Conservation (phyloP, 2,888 invertebrate genomes). For the Epirrhoe tristata region DNA sequence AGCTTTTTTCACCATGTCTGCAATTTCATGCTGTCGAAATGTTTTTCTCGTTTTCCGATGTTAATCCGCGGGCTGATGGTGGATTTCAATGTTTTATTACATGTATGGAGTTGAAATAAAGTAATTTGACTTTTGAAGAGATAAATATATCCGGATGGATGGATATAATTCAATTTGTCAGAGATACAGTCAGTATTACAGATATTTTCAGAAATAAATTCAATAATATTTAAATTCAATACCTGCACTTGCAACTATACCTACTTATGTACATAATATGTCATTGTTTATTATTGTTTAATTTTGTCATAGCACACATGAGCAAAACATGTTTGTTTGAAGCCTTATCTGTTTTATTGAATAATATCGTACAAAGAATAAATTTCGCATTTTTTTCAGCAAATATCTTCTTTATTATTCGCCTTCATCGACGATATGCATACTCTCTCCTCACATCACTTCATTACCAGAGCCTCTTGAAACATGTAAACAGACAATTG, state of each 20-base stretch:
- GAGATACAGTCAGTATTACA: neutral
- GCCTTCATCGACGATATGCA: neutral
- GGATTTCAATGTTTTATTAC: constrained; percentile 32
- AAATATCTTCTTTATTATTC: neutral
- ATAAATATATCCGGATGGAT: constrained; percentile 14
- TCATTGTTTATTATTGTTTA: too few species aligned
- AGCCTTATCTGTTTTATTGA: neutral
- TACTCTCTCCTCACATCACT: constrained; percentile 12
- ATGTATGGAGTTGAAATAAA: constrained; percentile 27
- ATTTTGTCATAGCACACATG: too few species aligned
- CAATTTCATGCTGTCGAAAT: constrained; percentile 37
- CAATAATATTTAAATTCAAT: neutral
- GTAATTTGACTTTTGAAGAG: constrained; percentile 23
- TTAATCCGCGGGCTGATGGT: constrained; percentile 32
- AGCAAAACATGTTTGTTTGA: neutral
- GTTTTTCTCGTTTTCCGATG: constrained; percentile 33
- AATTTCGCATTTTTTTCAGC: neutral
- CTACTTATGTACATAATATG: too few species aligned
- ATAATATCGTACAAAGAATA: neutral
- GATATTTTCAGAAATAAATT: neutral
- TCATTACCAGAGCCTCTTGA: constrained; percentile 19
- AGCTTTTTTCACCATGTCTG: constrained; percentile 41
- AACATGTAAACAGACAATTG: constrained; percentile 22
- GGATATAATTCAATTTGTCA: constrained; percentile 10
- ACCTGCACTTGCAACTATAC: neutral